phyloP scores from a whole-genome alignment of 2,888 invertebrate genomes.

The Celastrina argiolus region DNA sequence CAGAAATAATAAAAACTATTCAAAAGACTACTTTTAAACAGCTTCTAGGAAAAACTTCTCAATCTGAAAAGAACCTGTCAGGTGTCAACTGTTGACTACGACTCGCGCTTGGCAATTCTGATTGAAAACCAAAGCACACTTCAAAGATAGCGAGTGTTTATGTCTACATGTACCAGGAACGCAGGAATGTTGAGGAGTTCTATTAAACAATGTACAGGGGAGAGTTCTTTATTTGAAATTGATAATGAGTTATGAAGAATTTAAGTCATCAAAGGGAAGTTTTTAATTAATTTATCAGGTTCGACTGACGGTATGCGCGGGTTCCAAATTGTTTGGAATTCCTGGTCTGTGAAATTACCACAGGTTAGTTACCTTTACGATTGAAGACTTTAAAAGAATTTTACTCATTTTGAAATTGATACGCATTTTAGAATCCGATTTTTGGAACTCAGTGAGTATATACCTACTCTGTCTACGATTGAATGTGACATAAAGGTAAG shows the following conservation, averaged over 20 bases:
- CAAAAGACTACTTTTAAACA: too few relatives aligned
- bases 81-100: not conserved
- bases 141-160: conserved; percentile 46
- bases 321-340: not conserved
- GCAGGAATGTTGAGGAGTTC: conserved; percentile 57
- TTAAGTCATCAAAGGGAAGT: conserved; percentile 18
- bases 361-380: too few relatives aligned
- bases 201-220: conserved; percentile 57
- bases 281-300: conserved; percentile 15
- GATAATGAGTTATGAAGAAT: conserved; percentile 19
- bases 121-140: conserved; percentile 22
- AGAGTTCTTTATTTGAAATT: conserved; percentile 26
- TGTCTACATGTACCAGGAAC: conserved; percentile 47
- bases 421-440: too few relatives aligned
- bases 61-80: too few relatives aligned
- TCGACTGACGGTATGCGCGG: not conserved
- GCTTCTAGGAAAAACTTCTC: not conserved
- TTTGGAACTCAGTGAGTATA: too few relatives aligned
- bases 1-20: too few relatives aligned
- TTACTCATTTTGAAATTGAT: too few relatives aligned
- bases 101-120: not conserved
- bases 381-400: too few relatives aligned
- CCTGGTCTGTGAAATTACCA: not conserved
- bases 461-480: too few relatives aligned
- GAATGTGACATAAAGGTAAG: too few relatives aligned